These are phyloP conservation scores for Falco naumanni DNA, from an alignment of 2,797 vertebrate species.

Conservation along the genomic window DNA sequence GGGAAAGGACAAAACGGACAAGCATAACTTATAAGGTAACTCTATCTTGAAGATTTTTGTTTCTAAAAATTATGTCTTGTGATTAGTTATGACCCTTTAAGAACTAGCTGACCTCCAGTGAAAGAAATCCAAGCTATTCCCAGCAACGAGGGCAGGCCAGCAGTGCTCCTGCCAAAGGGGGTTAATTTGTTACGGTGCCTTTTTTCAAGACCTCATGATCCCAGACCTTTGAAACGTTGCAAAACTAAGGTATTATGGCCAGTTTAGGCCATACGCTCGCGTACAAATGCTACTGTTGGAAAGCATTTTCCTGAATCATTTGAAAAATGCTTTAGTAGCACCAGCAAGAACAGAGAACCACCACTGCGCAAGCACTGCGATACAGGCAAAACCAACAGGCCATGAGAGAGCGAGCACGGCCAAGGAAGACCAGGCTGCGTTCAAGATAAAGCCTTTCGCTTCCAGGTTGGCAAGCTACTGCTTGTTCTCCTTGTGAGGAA, in stretches of 20 bases:
- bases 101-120: background rate
- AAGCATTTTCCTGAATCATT: background rate
- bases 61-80: background rate
- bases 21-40: background rate
- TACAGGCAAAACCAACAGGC: background rate
- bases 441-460: background rate
- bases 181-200: background rate
- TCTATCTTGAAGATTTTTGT: background rate
- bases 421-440: background rate
- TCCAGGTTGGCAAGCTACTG: background rate
- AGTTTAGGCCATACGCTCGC: background rate
- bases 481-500: background rate
- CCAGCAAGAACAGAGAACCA: background rate
- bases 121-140: background rate
- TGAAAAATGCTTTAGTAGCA: background rate
- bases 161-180: background rate
- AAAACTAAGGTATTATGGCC: background rate
- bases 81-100: background rate
- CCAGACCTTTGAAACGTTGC: background rate
- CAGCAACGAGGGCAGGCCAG: background rate
- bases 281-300: background rate
- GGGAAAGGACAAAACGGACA: background rate
- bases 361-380: fast-evolving
- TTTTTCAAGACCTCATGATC: background rate
- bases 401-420: fast-evolving